Evolutionary conservation across 2,888 invertebrate genomes (phyloP).

Genomic region (Drosophila cognata): DNA sequence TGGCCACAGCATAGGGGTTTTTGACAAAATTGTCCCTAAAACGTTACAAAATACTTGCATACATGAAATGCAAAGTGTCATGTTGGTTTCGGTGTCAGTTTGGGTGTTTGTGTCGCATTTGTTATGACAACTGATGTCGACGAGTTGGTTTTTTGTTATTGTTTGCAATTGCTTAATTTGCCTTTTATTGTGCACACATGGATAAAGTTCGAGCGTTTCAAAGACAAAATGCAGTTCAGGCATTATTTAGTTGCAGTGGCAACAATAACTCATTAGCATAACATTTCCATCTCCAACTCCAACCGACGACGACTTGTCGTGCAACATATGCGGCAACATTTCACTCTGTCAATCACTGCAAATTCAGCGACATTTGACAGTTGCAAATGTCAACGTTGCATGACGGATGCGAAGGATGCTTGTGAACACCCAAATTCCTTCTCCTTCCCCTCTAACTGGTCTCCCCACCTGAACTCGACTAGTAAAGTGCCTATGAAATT

Average conservation of each 20-base stretch:
- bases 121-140: conserved; percentile 74
- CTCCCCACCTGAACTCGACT: background rate
- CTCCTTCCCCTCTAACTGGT: background rate
- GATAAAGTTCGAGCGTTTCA: conserved; percentile 6
- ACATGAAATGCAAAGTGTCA: conserved; percentile 38
- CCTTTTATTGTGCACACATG: conserved; percentile 48
- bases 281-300: conserved; percentile 45
- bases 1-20: conserved; percentile 17
- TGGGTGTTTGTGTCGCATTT: conserved; percentile 43
- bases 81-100: conserved; percentile 37
- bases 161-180: conserved; percentile 62
- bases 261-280: conserved; percentile 76
- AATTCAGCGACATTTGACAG: conserved; percentile 71
- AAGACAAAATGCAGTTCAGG: conserved; percentile 22
- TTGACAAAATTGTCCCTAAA: conserved; percentile 60
- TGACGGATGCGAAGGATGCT: conserved; percentile 61
- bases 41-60: conserved; percentile 48
- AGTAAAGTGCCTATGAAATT: background rate
- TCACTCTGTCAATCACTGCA: conserved; percentile 67
- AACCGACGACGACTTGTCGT: conserved; percentile 2
- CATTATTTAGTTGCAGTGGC: conserved; percentile 31
- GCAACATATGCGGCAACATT: conserved; percentile 71
- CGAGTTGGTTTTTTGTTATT: conserved; percentile 25
- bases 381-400: conserved; percentile 63
- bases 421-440: background rate